Conservation (phyloP, 2,888 invertebrate species). For the Malacosoma neustria region DNA sequence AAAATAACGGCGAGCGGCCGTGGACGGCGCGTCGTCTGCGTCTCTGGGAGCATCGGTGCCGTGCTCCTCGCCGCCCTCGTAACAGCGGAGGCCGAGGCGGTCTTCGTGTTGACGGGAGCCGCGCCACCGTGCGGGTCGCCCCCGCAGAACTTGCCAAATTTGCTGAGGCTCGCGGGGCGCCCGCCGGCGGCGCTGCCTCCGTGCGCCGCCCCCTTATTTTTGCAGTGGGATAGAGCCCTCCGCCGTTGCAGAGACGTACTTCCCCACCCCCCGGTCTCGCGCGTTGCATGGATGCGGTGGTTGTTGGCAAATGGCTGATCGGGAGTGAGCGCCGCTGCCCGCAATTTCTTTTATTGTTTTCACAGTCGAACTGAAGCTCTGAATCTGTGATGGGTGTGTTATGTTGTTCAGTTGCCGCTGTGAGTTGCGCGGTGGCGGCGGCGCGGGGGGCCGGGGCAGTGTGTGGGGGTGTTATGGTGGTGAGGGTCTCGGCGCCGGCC, state of each 20-base stretch:
- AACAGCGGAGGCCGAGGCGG: conserved; percentile 14
- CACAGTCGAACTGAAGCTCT: not conserved
- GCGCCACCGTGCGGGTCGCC: not conserved
- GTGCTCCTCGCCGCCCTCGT: conserved; percentile 14
- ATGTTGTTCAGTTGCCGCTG: conserved; percentile 1
- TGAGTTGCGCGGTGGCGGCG: conserved; percentile 1
- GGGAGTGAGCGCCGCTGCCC: too few relatives aligned
- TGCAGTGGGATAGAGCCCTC: not conserved
- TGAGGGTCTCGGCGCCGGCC: conserved; percentile 34
- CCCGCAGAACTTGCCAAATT: too few relatives aligned
- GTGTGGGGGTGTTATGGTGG: conserved; percentile 39
- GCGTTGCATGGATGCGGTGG: too few relatives aligned
- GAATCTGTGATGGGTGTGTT: not conserved
- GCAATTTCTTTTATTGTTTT: too few relatives aligned
- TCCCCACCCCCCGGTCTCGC: not conserved
- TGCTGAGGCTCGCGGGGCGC: not conserved
- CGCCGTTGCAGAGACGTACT: not conserved
- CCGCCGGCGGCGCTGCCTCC: conserved; percentile 15
- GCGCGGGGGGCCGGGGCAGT: conserved; percentile 23
- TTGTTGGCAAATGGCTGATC: too few relatives aligned
- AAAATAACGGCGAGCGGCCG: conserved; percentile 24
- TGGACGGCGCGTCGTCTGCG: conserved; percentile 20
- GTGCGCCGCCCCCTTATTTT: not conserved
- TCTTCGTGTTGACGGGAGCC: conserved; percentile 3
- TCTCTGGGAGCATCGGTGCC: conserved; percentile 23